These are phyloP conservation scores for Chelon auratus DNA, from an alignment of 2,797 vertebrate species.

Conservation along the genomic window DNA sequence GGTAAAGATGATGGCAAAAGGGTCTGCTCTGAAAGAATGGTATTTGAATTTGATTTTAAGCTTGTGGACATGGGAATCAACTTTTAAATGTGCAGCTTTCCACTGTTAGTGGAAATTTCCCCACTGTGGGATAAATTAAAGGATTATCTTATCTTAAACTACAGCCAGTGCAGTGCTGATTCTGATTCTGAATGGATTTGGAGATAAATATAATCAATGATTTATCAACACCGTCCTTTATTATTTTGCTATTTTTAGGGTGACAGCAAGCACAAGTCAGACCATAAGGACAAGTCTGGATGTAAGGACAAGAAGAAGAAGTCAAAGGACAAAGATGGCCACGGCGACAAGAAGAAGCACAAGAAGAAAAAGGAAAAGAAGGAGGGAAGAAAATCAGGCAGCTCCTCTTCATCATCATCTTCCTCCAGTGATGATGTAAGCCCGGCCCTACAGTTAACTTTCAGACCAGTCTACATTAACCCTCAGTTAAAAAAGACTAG, in stretches of 20 bases:
- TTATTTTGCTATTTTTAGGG: conserved; percentile 9
- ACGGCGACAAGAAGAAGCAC: conserved; percentile 8
- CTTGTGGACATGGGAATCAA: not conserved
- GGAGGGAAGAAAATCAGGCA: not conserved
- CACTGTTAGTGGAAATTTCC: too few species aligned
- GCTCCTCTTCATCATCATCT: conserved; percentile 28
- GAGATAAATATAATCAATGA: not conserved
- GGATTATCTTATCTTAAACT: too few species aligned
- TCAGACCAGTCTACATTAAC: not conserved
- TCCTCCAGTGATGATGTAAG: conserved; percentile 62
- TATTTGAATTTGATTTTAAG: not conserved
- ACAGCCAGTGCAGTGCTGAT: not conserved
- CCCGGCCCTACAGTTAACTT: not conserved
- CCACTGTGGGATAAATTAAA: too few species aligned
- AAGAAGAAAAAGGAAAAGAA: conserved; percentile 32
- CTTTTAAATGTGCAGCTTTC: too few species aligned
- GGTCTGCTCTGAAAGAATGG: not conserved
- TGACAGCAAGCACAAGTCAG: conserved; percentile 24
- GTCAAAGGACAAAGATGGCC: conserved; percentile 11
- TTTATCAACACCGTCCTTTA: too few species aligned
- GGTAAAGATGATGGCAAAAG: too few species aligned
- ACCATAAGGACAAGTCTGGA: not conserved
- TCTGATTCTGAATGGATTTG: not conserved
- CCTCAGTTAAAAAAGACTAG: not conserved
- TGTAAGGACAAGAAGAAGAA: conserved; percentile 7